A percentile compares a stretch with the other conserved stretches of the same genome.
Conservation (phyloP, 1,140 invertebrate genomes). For the Zaprionus vittiger region DNA sequence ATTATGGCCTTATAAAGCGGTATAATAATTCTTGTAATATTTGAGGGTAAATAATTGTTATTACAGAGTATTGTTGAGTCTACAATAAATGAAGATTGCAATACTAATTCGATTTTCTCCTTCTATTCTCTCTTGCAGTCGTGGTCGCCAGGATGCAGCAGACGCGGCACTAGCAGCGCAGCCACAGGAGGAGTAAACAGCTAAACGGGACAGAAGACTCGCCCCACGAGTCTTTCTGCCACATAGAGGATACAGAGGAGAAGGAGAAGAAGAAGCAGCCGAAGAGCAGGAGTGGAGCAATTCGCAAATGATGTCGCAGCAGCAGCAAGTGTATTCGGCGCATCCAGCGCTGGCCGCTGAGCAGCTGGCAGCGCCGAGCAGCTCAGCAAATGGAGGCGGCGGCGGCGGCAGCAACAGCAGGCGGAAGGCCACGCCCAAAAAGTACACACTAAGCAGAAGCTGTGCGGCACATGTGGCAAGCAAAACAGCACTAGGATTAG, state of each 20-base stretch:
- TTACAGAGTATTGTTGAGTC: constrained; percentile 21
- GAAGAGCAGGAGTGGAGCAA: background rate
- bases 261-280: background rate
- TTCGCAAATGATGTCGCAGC: constrained; percentile 49
- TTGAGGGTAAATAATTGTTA: background rate
- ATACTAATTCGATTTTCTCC: constrained; percentile 70
- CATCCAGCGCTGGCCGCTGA: constrained; percentile 80
- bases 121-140: constrained; percentile 36
- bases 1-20: background rate
- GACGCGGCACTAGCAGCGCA: constrained; percentile 43
- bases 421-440: constrained; percentile 71
- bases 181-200: constrained; percentile 18
- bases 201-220: constrained; percentile 20
- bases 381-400: constrained; percentile 18
- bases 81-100: constrained; percentile 53
- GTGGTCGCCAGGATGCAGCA: constrained; percentile 64
- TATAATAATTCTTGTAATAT: background rate
- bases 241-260: constrained; percentile 1
- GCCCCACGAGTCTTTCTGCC: background rate
- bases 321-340: constrained; percentile 76
- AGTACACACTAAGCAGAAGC: constrained; percentile 62
- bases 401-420: constrained; percentile 42
- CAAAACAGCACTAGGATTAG: background rate
- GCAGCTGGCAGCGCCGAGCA: constrained; percentile 73
- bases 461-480: constrained; percentile 52